These are phyloP conservation scores for Pristionchus maxplancki DNA, from an alignment of 2,888 invertebrate species.

Conservation along the genomic window DNA sequence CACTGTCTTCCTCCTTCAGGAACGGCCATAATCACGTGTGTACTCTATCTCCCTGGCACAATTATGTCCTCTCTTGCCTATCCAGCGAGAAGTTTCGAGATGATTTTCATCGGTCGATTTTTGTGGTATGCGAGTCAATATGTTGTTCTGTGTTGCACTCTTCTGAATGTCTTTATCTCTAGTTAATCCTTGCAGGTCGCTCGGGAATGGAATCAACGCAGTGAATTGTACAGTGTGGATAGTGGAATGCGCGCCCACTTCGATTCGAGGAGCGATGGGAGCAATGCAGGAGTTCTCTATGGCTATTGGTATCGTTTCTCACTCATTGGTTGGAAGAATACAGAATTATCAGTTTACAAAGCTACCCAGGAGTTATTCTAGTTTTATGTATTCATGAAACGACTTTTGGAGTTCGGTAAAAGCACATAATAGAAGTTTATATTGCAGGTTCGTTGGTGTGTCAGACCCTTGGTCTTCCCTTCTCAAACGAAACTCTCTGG, in stretches of 20 bases:
- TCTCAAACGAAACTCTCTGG: conserved; percentile 64
- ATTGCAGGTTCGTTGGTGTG: conserved; percentile 58
- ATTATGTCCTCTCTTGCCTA: conserved; percentile 9
- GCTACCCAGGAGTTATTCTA: not conserved
- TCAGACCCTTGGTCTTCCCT: conserved; percentile 62
- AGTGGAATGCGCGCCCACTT: conserved; percentile 66
- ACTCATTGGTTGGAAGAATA: not conserved
- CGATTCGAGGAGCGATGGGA: conserved; percentile 65
- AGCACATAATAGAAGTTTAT: not conserved
- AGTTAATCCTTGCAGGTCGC: conserved; percentile 42
- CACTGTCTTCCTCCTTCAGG: not conserved
- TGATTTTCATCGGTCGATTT: conserved; percentile 65
- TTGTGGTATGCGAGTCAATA: conserved; percentile 58
- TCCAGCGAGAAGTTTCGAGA: conserved; percentile 56
- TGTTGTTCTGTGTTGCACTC: too few relatives aligned
- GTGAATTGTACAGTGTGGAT: conserved; percentile 71
- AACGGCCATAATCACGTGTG: conserved; percentile 25
- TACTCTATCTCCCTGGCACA: conserved; percentile 48
- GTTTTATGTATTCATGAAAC: not conserved
- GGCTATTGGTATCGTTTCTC: conserved; percentile 60
- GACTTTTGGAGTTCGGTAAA: not conserved
- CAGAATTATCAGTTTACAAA: not conserved
- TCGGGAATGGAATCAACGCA: conserved; percentile 67
- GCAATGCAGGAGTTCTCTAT: conserved; percentile 70
- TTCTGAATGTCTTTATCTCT: not conserved